Percentiles rank a stretch among this genome's conserved stretches.
These are phyloP conservation scores for Ia io DNA, from an alignment of 2,113 vertebrate species.

Conservation along the genomic window DNA sequence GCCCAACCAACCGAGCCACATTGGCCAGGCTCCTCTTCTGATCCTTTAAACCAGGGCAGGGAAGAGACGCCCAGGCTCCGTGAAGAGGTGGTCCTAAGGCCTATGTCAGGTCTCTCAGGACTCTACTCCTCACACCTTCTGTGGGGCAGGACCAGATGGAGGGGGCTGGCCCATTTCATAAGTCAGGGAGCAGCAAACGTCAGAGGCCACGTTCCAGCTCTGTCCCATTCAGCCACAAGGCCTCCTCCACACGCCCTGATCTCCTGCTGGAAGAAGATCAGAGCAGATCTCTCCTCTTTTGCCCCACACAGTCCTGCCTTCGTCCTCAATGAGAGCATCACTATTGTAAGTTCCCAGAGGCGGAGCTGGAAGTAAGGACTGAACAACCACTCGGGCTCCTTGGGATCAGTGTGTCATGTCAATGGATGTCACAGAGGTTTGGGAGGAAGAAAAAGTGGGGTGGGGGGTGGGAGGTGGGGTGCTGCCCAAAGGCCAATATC, in stretches of 20 bases:
- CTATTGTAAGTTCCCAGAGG: neutral
- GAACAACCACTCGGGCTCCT: neutral
- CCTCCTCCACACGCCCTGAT: accelerated
- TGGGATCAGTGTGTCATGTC: accelerated
- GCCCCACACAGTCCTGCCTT: neutral
- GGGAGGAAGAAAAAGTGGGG: neutral
- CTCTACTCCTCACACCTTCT: neutral
- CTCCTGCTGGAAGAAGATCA: neutral
- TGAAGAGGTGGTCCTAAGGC: accelerated
- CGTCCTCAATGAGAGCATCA: accelerated
- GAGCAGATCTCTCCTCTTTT: too few relatives aligned
- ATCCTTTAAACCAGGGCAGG: neutral
- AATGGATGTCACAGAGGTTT: neutral
- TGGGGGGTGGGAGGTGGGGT: accelerated
- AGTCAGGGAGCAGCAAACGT: too few relatives aligned
- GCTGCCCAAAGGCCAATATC: neutral
- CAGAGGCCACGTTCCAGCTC: neutral
- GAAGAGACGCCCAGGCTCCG: accelerated
- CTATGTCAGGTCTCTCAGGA: neutral
- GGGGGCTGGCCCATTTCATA: neutral
- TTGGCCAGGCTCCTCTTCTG: too few relatives aligned
- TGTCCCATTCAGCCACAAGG: neutral
- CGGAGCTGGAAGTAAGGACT: too few relatives aligned
- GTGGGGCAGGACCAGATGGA: neutral
- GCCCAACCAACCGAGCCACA: too few relatives aligned